A percentile compares a stretch with the other conserved stretches of the same genome.
Evolutionary conservation across 2,113 vertebrate species (phyloP).

Genomic region (Scortum barcoo): DNA sequence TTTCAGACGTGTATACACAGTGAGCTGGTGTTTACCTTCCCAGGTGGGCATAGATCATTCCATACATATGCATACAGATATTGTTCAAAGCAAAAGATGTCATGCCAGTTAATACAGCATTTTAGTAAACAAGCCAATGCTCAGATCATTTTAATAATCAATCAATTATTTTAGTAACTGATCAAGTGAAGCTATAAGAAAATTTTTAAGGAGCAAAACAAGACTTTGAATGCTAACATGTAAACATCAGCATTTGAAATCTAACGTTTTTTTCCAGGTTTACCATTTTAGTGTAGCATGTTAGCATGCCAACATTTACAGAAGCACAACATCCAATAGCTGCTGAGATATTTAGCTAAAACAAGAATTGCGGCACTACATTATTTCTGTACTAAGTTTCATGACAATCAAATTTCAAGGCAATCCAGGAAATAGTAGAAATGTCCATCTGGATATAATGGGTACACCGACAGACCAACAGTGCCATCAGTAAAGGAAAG

Average conservation of each 20-base stretch:
- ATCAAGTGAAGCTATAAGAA: too few species aligned
- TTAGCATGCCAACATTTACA: too few species aligned
- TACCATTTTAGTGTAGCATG: too few species aligned
- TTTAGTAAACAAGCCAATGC: too few species aligned
- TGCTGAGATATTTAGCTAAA: background rate
- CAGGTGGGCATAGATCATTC: background rate
- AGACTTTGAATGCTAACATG: too few species aligned
- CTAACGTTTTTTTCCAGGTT: too few species aligned
- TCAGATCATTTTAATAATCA: background rate
- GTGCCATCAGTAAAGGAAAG: background rate
- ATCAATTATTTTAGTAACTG: background rate
- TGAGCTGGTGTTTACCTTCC: slow-evolving; percentile 3
- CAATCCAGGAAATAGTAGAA: background rate
- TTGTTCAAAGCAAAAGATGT: too few species aligned
- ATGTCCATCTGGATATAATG: background rate
- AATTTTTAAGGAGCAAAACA: too few species aligned
- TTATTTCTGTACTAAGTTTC: background rate
- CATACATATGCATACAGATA: background rate
- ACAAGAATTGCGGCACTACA: background rate
- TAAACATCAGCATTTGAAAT: too few species aligned
- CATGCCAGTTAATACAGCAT: too few species aligned
- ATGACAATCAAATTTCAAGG: background rate
- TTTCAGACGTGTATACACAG: slow-evolving; percentile 11
- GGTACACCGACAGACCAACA: background rate
- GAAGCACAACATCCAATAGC: too few species aligned